Evolutionary conservation across 2,113 vertebrate species (phyloP), one percentile per base, ranked within the genome.

Genomic region (Catharus fuscescens): DNA sequence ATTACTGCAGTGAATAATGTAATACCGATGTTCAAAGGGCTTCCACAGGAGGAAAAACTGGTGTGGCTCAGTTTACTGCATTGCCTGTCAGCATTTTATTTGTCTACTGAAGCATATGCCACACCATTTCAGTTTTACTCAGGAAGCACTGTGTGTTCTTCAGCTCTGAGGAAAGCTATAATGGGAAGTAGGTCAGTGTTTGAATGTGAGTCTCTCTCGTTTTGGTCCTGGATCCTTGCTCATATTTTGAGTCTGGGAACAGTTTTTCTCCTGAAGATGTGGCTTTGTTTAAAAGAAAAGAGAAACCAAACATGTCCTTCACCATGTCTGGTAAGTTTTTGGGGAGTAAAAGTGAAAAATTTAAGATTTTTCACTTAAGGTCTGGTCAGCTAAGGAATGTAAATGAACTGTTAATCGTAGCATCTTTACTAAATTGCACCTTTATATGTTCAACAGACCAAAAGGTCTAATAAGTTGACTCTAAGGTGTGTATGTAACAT

Each of bases 181-280:
- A 92, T 92, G 57, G 90, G 94, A 96, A 96, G 80, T 96, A 96
- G 91, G 91, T 93, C 91, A 95, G 42, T 92, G 47, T 85, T 87
- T 95, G 90, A 88, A 92, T 85, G 69, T 25, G 26, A 88, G 69
- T 57, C 81, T 88, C 48, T 76, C 67, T 86, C 9, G 3, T 84
- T 80, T 87, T 80, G 78, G 88, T 95, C 82, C 90, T 95, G 79
- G 71, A 80, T 84, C 88, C 92, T 90, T 90, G 53, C 88, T 94
- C 79, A 28, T 90, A 53, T 88, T 88, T 78, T 69, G 34, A 90
- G 44, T 60, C 24, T 80, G 71, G 36, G 85, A 95, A 56, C 17
- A 59, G 70, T 79, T 86, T 90, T 81, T 32, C 60, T 86, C 36
- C 15, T 67, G 42, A 81, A 80, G 29, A 45, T 90, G 32, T 57